A percentile compares a stretch with the other conserved stretches of the same genome.
Conservation (phyloP, 1,140 invertebrate genomes). For the Oryctes rhinoceros region DNA sequence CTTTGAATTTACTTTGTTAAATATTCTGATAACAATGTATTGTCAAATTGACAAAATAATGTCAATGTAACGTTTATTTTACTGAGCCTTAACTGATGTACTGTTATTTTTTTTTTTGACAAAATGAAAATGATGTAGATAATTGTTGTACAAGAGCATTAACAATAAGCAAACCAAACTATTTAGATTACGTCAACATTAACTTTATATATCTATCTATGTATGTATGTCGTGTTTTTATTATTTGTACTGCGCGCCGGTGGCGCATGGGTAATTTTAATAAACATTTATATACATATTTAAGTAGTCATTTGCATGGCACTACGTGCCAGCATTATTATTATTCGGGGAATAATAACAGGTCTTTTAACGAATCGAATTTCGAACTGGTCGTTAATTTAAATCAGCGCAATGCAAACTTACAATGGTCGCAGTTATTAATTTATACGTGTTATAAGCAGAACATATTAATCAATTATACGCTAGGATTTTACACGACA, state of each 20-base stretch:
- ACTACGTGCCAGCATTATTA: background rate
- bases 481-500: background rate
- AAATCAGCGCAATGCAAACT: conserved; percentile 5
- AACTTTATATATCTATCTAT: background rate
- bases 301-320: conserved; percentile 14
- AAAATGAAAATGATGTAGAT: no score
- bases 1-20: no score
- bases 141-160: no score
- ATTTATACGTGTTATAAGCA: background rate
- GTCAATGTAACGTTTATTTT: no score
- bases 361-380: background rate
- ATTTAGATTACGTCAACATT: no score
- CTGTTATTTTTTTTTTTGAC: no score
- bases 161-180: no score
- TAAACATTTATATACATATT: conserved; percentile 4
- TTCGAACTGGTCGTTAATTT: background rate
- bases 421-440: background rate
- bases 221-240: background rate
- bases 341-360: background rate
- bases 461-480: background rate
- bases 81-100: no score
- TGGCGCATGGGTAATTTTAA: background rate
- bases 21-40: no score
- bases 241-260: background rate
- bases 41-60: no score